Evolutionary conservation across 2,797 vertebrate species (phyloP).

Genomic region (Gastrophryne carolinensis): DNA sequence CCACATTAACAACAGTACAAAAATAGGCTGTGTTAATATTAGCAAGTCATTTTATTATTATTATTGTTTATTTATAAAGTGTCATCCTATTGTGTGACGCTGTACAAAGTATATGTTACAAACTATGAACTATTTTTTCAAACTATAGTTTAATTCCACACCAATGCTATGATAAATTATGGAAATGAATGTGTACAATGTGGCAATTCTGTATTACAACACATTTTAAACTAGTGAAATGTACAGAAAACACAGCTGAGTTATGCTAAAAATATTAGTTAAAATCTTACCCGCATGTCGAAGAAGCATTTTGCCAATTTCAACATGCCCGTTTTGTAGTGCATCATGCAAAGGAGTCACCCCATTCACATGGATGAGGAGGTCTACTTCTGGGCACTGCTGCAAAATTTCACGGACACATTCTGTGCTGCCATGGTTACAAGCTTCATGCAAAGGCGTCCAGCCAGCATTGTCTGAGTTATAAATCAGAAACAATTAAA

Average conservation of each 20-base stretch:
- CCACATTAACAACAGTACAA: too few species aligned
- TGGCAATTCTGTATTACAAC: too few species aligned
- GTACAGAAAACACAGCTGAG: not conserved
- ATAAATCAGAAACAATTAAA: conserved; percentile 74
- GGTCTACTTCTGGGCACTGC: conserved; percentile 80
- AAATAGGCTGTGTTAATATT: too few species aligned
- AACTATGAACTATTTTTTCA: too few species aligned
- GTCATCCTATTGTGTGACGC: too few species aligned
- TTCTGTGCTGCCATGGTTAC: conserved; percentile 90
- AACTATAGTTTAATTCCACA: too few species aligned
- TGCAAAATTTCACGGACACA: conserved; percentile 88
- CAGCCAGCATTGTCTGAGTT: conserved; percentile 90
- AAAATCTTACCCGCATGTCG: conserved; percentile 72
- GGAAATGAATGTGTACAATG: too few species aligned
- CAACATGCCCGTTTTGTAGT: conserved; percentile 81
- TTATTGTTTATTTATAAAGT: too few species aligned
- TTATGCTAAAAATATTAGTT: not conserved
- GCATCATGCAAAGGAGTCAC: conserved; percentile 92
- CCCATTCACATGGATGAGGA: conserved; percentile 85
- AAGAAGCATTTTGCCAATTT: conserved; percentile 89
- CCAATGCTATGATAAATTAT: too few species aligned
- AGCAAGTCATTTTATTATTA: too few species aligned
- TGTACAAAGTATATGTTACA: too few species aligned
- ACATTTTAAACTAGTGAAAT: not conserved
- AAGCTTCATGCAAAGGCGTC: conserved; percentile 96